phyloP scores from a whole-genome alignment of 2,797 vertebrate genomes.

The Micromesistius poutassou region DNA sequence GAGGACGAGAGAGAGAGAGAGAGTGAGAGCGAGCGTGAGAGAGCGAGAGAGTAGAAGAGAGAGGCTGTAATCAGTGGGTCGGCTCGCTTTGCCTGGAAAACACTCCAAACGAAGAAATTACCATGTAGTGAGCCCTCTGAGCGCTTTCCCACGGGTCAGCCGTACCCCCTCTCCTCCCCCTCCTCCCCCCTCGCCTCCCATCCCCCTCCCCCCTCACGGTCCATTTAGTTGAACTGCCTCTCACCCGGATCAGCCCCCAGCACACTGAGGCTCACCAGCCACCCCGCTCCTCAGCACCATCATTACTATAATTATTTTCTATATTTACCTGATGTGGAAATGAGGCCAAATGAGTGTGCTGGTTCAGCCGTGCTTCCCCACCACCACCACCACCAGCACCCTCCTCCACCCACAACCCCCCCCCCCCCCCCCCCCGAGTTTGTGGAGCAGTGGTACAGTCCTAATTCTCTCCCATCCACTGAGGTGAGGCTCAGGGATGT shows the following conservation, averaged over 20 bases:
- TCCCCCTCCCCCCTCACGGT: slow-evolving; percentile 51
- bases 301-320: slow-evolving; percentile 80
- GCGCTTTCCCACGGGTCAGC: slow-evolving; percentile 54
- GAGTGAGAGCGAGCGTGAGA: too few species aligned
- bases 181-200: too few species aligned
- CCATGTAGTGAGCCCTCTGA: slow-evolving; percentile 49
- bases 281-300: slow-evolving; percentile 72
- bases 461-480: slow-evolving; percentile 25
- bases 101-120: slow-evolving; percentile 58
- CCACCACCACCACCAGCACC: slow-evolving; percentile 5
- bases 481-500: not conserved
- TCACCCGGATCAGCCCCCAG: slow-evolving; percentile 55
- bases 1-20: too few species aligned
- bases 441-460: slow-evolving; percentile 47
- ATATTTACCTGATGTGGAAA: slow-evolving; percentile 71
- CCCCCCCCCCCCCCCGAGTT: slow-evolving; percentile 32
- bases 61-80: slow-evolving; percentile 57
- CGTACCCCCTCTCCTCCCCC: slow-evolving; percentile 26
- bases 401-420: too few species aligned
- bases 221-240: slow-evolving; percentile 69
- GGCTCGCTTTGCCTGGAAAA: slow-evolving; percentile 38
- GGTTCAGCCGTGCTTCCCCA: slow-evolving; percentile 44
- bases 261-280: slow-evolving; percentile 58
- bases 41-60: slow-evolving; percentile 9
- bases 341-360: slow-evolving; percentile 66